Evolutionary conservation across 2,113 vertebrate species (phyloP).

Genomic region (Ctenomys sociabilis): DNA sequence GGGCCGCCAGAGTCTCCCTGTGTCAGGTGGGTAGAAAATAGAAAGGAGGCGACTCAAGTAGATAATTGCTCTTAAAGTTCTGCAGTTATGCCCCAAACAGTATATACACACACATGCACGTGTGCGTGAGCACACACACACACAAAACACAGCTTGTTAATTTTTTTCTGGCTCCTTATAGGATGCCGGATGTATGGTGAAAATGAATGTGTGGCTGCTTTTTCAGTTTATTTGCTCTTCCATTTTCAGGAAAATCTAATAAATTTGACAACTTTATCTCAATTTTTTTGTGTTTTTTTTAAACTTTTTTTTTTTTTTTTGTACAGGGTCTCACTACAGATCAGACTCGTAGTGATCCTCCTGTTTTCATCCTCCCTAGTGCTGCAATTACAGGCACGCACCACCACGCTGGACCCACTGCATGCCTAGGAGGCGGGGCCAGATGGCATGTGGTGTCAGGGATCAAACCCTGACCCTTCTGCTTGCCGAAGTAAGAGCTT

Average conservation of each 20-base stretch:
- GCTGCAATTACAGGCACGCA: too few species aligned
- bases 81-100: not conserved
- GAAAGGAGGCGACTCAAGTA: not conserved
- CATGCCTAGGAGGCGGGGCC: too few species aligned
- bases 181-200: not conserved
- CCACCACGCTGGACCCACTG: too few species aligned
- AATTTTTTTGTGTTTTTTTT: too few species aligned
- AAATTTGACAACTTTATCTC: not conserved
- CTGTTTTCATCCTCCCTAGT: too few species aligned
- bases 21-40: slow-evolving; percentile 20
- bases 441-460: too few species aligned
- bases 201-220: not conserved
- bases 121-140: not conserved
- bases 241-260: not conserved
- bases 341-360: too few species aligned
- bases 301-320: too few species aligned
- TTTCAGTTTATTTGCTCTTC: not conserved
- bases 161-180: not conserved
- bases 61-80: not conserved
- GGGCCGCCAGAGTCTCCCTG: slow-evolving; percentile 90
- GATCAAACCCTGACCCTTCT: too few species aligned
- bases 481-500: too few species aligned
- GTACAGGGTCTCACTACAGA: too few species aligned
- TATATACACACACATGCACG: not conserved
- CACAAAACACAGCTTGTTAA: not conserved